These are phyloP conservation scores for Apotomis capreana DNA, from an alignment of 2,888 invertebrate species.

Conservation along the genomic window DNA sequence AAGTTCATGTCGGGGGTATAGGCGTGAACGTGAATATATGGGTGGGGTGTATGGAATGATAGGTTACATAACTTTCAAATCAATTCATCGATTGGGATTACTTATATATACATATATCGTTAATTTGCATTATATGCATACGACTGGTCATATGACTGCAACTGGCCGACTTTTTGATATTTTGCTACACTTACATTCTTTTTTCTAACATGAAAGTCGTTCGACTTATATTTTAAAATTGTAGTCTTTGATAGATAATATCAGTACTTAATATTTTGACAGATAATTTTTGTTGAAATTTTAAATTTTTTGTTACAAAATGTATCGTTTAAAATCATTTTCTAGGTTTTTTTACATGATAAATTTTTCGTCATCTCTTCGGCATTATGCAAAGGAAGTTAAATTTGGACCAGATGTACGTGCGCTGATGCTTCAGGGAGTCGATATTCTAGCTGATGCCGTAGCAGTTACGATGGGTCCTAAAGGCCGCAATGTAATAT, in stretches of 20 bases:
- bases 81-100: no score
- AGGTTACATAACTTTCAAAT: no score
- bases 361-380: slow-evolving; percentile 45
- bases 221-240: not conserved
- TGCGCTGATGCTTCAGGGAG: slow-evolving; percentile 97
- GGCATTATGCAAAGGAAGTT: slow-evolving; percentile 94
- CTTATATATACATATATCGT: no score
- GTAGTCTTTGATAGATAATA: not conserved
- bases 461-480: slow-evolving; percentile 99
- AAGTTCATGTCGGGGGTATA: no score
- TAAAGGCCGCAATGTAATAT: slow-evolving; percentile 98
- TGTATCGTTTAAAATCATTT: slow-evolving; percentile 54
- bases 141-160: no score
- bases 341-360: slow-evolving; percentile 44
- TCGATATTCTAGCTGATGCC: slow-evolving; percentile 98
- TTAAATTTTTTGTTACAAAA: slow-evolving; percentile 44
- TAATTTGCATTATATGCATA: no score
- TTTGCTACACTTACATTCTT: not conserved
- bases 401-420: slow-evolving; percentile 98
- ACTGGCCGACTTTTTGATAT: slow-evolving; percentile 16
- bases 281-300: not conserved
- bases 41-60: no score
- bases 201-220: no score
- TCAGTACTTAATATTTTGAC: not conserved
- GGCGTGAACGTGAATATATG: no score